Percentiles rank a stretch among this genome's conserved stretches.
phyloP scores from a whole-genome alignment of 2,113 vertebrate genomes.

The Ardeotis arabs region DNA sequence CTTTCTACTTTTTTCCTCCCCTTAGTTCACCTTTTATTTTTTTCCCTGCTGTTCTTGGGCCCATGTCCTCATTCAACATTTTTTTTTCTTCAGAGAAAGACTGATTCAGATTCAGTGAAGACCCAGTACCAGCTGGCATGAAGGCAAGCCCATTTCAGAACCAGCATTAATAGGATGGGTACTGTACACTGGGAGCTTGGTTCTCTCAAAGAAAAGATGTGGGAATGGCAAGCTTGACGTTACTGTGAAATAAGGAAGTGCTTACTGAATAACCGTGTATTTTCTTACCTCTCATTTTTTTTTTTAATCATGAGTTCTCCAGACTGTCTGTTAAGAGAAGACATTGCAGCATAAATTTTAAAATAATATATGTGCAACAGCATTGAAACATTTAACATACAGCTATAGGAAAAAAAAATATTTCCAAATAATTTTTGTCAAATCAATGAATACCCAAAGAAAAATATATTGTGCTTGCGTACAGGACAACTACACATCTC shows the following conservation, averaged over 20 bases:
- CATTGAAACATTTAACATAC: not conserved
- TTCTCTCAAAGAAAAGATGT: not conserved
- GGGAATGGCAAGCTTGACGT: not conserved
- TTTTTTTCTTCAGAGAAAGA: not conserved
- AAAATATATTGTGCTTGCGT: not conserved
- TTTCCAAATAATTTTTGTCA: not conserved
- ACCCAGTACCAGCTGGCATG: not conserved
- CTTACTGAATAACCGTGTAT: not conserved
- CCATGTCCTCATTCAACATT: not conserved
- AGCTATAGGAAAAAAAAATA: not conserved
- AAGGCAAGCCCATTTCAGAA: not conserved
- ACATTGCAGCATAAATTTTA: not conserved
- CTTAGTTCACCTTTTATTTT: not conserved
- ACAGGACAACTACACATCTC: not conserved
- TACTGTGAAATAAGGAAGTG: not conserved
- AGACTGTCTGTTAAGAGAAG: not conserved
- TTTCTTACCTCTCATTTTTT: not conserved
- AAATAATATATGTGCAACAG: not conserved
- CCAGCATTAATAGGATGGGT: not conserved
- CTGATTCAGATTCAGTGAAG: not conserved
- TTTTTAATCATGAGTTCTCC: not conserved
- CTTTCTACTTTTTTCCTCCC: not conserved
- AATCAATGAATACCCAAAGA: not conserved
- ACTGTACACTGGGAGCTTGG: not conserved
- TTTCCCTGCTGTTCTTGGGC: not conserved